Conservation (phyloP, 2,888 invertebrate genomes). For the Aphodius sticticus region DNA sequence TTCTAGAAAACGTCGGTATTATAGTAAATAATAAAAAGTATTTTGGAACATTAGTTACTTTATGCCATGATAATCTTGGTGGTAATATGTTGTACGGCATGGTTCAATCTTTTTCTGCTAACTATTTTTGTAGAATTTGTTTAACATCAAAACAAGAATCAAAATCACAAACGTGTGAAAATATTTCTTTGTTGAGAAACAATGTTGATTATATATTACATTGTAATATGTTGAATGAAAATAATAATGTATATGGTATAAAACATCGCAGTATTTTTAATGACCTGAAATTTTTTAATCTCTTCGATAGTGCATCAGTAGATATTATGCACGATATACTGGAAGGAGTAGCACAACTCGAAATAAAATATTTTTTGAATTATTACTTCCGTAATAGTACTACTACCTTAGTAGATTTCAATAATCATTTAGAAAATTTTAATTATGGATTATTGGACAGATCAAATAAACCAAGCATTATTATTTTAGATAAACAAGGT, state of each 20-base stretch:
- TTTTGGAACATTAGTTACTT: constrained; percentile 33
- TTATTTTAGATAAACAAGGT: constrained; percentile 21
- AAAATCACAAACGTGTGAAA: constrained; percentile 23
- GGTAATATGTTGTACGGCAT: constrained; percentile 41
- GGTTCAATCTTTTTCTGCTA: constrained; percentile 44
- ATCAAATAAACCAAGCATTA: constrained; percentile 23
- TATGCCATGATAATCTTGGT: constrained; percentile 42
- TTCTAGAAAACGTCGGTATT: constrained; percentile 19
- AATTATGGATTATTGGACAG: not conserved
- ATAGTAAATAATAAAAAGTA: constrained; percentile 35
- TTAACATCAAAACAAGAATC: constrained; percentile 30
- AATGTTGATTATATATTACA: constrained; percentile 22
- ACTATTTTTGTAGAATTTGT: constrained; percentile 44
- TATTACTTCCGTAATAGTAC: not conserved
- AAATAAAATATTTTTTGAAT: constrained; percentile 28
- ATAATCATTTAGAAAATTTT: too few species aligned
- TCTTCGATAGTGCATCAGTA: constrained; percentile 36
- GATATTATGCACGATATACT: constrained; percentile 45
- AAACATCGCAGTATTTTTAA: constrained; percentile 38
- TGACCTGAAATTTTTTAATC: constrained; percentile 40
- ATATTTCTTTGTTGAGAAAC: too few species aligned
- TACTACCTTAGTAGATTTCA: not conserved
- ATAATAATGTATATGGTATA: constrained; percentile 35
- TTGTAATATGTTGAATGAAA: constrained; percentile 5
- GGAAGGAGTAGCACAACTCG: constrained; percentile 38